Conservation (phyloP, 2,888 invertebrate genomes). For the Priapulus caudatus region DNA sequence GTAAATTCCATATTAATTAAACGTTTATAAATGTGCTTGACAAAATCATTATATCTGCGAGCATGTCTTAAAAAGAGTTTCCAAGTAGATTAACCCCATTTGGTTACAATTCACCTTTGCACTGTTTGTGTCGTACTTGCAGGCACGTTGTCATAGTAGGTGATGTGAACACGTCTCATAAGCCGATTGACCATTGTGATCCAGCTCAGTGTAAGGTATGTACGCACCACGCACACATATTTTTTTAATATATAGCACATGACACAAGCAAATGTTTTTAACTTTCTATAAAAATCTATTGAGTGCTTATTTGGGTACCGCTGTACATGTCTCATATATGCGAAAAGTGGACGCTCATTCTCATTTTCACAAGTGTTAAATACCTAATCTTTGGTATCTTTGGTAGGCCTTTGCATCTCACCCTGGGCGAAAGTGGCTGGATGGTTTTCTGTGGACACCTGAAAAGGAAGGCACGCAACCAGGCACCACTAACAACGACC, state of each 20-base stretch:
- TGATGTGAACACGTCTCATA: slow-evolving; percentile 43
- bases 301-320: too few relatives aligned
- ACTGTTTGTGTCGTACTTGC: slow-evolving; percentile 20
- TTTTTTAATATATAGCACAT: too few relatives aligned
- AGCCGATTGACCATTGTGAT: slow-evolving; percentile 42
- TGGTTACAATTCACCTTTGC: not conserved
- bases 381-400: too few relatives aligned
- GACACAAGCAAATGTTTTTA: too few relatives aligned
- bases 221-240: too few relatives aligned
- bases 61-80: not conserved
- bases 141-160: slow-evolving; percentile 43
- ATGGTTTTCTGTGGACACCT: slow-evolving; percentile 30
- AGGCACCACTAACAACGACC: not conserved
- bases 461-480: not conserved
- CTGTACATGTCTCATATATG: too few relatives aligned
- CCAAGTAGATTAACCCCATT: not conserved
- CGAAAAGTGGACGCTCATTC: too few relatives aligned
- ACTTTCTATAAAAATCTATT: too few relatives aligned
- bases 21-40: slow-evolving; percentile 2
- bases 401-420: slow-evolving; percentile 15
- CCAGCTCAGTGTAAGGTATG: too few relatives aligned
- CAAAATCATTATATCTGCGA: not conserved
- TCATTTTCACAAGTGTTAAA: too few relatives aligned
- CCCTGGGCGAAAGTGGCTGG: slow-evolving; percentile 37
- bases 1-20: not conserved